These are phyloP conservation scores for Chlorospingus semifuscus DNA, from an alignment of 2,797 vertebrate species.

Conservation along the genomic window DNA sequence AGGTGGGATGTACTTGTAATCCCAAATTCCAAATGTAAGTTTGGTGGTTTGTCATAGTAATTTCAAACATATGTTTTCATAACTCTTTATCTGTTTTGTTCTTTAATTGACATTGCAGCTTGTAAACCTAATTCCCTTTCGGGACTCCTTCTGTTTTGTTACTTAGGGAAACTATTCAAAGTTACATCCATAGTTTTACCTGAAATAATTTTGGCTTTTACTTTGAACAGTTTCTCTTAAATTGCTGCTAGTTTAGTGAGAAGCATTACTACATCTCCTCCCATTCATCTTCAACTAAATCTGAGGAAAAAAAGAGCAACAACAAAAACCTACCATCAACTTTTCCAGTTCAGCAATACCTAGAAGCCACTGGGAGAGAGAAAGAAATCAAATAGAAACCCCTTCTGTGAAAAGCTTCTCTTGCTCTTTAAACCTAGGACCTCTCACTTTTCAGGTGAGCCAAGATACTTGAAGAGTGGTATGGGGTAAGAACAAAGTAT, in stretches of 20 bases:
- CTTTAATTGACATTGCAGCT: neutral
- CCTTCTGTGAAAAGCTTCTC: neutral
- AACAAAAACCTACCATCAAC: neutral
- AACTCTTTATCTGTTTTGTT: neutral
- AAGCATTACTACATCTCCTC: neutral
- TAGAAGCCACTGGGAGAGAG: neutral
- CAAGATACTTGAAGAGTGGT: neutral
- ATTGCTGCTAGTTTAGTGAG: neutral
- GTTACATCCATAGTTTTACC: neutral
- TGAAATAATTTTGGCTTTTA: neutral
- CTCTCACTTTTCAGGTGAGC: neutral
- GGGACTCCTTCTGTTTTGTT: neutral
- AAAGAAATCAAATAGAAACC: neutral
- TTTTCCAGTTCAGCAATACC: neutral
- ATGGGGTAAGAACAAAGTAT: neutral
- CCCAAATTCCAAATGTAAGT: neutral
- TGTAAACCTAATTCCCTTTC: neutral
- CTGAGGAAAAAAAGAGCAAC: neutral
- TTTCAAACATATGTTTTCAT: neutral
- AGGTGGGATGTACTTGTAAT: neutral
- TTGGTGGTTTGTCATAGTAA: neutral
- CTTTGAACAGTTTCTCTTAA: neutral
- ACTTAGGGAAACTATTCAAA: neutral
- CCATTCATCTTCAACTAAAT: neutral
- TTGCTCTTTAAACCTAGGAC: neutral